Evolutionary conservation across 2,888 invertebrate genomes (phyloP).

Genomic region (Temnothorax ravouxi): DNA sequence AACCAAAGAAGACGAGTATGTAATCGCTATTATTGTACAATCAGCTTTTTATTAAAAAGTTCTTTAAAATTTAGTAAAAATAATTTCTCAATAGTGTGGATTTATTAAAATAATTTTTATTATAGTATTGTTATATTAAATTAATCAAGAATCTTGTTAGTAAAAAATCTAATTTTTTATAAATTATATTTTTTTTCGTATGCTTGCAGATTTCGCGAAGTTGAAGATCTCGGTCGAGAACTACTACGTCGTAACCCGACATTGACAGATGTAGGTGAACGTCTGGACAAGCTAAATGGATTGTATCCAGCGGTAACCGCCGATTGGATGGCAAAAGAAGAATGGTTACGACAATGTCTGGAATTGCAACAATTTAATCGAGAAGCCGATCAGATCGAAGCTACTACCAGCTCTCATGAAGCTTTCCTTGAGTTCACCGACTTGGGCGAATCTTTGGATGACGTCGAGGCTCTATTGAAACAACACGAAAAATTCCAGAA

Average conservation of each 20-base stretch:
- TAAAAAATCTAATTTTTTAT: slow-evolving; percentile 20
- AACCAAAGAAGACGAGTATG: slow-evolving; percentile 95
- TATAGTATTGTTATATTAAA: background rate
- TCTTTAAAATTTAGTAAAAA: background rate
- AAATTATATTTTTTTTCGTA: slow-evolving; percentile 11
- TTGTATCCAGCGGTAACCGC: slow-evolving; percentile 92
- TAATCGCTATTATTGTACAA: slow-evolving; percentile 34
- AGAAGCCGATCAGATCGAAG: slow-evolving; percentile 99
- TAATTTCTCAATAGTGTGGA: background rate
- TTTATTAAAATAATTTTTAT: slow-evolving; percentile 7
- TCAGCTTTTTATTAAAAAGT: slow-evolving; percentile 34
- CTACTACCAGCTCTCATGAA: slow-evolving; percentile 97
- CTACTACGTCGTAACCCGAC: slow-evolving; percentile 92
- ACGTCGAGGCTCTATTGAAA: slow-evolving; percentile 96
- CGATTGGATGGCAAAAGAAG: slow-evolving; percentile 94
- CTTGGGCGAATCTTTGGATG: slow-evolving; percentile 95
- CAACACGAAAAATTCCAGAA: slow-evolving; percentile 98
- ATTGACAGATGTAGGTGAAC: slow-evolving; percentile 92
- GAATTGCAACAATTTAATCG: slow-evolving; percentile 97
- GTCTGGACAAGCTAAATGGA: slow-evolving; percentile 91
- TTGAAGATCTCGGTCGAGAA: slow-evolving; percentile 93
- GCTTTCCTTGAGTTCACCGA: slow-evolving; percentile 96
- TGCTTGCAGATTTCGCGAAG: slow-evolving; percentile 90
- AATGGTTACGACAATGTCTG: slow-evolving; percentile 94
- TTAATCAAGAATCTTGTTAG: background rate